A percentile compares a stretch with the other conserved stretches of the same genome.
phyloP scores from a whole-genome alignment of 2,888 invertebrate species.

The Nomada goodeniana region DNA sequence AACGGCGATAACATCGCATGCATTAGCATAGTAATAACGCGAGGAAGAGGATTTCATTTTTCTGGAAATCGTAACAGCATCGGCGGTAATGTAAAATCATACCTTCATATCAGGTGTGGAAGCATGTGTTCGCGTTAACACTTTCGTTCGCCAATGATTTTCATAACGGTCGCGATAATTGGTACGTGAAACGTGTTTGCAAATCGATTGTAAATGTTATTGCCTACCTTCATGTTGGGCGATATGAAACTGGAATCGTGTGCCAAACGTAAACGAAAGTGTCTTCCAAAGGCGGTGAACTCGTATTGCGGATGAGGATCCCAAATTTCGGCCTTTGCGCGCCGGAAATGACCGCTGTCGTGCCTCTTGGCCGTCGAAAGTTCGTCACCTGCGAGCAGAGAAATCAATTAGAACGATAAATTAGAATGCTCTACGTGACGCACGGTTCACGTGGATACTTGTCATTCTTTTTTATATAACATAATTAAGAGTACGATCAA shows the following conservation, averaged over 20 bases:
- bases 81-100: constrained; percentile 24
- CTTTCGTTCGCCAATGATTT: too few species aligned
- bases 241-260: constrained; percentile 86
- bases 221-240: constrained; percentile 85
- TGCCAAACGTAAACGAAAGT: constrained; percentile 85
- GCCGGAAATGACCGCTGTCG: constrained; percentile 89
- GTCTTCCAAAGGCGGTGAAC: constrained; percentile 88
- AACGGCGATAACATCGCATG: constrained; percentile 40
- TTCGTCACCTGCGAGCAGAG: constrained; percentile 70
- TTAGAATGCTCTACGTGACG: too few species aligned
- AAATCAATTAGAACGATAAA: too few species aligned
- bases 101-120: neutral
- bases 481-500: too few species aligned
- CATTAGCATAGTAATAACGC: constrained; percentile 54
- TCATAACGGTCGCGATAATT: neutral
- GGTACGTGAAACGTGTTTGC: neutral
- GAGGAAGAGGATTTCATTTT: constrained; percentile 15
- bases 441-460: too few species aligned
- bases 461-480: too few species aligned
- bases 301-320: constrained; percentile 90
- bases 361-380: constrained; percentile 80
- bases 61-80: constrained; percentile 38
- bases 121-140: neutral
- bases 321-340: constrained; percentile 87
- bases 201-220: neutral